Base-by-base conservation (phyloP, 2,888 invertebrate species). In the Drosophila testacea region DNA sequence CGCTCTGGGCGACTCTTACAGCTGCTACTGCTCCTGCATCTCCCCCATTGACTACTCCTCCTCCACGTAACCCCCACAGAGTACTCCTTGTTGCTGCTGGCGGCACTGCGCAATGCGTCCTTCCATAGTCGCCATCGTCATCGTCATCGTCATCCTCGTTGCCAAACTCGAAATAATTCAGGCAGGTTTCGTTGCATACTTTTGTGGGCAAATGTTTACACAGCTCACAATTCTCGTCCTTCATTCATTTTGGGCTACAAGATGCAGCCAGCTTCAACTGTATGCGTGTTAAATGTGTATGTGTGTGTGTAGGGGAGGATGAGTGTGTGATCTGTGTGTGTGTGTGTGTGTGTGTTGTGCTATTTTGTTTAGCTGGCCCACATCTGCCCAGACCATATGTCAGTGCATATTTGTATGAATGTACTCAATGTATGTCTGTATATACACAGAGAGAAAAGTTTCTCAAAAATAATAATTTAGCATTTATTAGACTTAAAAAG, bases 161-260 rank as follows among this genome's bases (percentile, higher is more conserved):
- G 70, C 73, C 77, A 69, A 81, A 79, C 77, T 81, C 69, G 74
- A 81, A 57, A 89, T 85, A 79, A 81, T 77, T 79, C 77, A 79
- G 79, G 69, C 89, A 79, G 88, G 73, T 78, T 73, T 77, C 83
- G 87, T 81, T 83, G 88, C 86, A 88, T 88, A 88, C 78, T 89
- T 89, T 88, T 74, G 72, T 84, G 88, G 82, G 81, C 88, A 88
- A 88, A 89, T 84, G 84, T 89, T 89, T 88, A 77, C 82, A 81
- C 75, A 82, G 83, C 73, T 77, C 71, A 61, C 47, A 56, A 62
- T 61, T 48, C 47, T 65, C 62, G 75, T 77, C 75, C 75, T 79
- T 74, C 77, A 73, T 63, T 69, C 83, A 73, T 52, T 65, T 64
- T 69, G 70, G 72, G 57, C 59, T 52, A 30, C 69, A 77, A 77